A percentile compares a stretch with the other conserved stretches of the same genome.
Conservation (phyloP, 1,140 invertebrate genomes). For the Samia ricini region DNA sequence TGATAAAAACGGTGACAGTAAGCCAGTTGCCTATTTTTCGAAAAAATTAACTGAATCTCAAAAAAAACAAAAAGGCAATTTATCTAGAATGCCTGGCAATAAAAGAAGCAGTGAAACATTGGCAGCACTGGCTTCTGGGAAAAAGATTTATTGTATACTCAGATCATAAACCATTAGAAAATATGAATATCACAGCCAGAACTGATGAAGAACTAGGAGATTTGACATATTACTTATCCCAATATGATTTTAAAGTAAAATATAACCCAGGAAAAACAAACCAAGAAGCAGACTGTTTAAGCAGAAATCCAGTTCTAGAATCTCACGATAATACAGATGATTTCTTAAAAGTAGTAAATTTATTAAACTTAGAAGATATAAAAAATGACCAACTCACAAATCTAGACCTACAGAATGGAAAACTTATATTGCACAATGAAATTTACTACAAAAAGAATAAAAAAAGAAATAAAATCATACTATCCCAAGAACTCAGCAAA, state of each 20-base stretch:
- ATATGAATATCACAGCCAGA: conserved; percentile 15
- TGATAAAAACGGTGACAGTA: conserved; percentile 10
- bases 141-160: conserved; percentile 14
- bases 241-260: conserved; percentile 18
- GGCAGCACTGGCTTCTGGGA: conserved; percentile 13
- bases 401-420: conserved; percentile 12
- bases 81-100: too few relatives aligned
- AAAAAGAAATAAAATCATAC: conserved; percentile 24
- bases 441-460: conserved; percentile 12
- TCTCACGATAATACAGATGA: conserved; percentile 9
- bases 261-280: conserved; percentile 13
- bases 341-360: conserved; percentile 12
- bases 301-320: conserved; percentile 13
- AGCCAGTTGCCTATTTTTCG: conserved; percentile 23
- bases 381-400: conserved; percentile 11
- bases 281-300: conserved; percentile 18
- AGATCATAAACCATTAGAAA: conserved; percentile 17
- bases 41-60: conserved; percentile 25
- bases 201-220: conserved; percentile 16
- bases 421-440: conserved; percentile 7
- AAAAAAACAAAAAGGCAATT: conserved; percentile 34
- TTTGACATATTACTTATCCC: too few relatives aligned
- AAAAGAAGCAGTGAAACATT: conserved; percentile 42
- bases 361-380: conserved; percentile 7
- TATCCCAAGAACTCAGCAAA: conserved; percentile 30